Conservation (phyloP, 1,140 invertebrate genomes). For the Zaprionus nigranus region DNA sequence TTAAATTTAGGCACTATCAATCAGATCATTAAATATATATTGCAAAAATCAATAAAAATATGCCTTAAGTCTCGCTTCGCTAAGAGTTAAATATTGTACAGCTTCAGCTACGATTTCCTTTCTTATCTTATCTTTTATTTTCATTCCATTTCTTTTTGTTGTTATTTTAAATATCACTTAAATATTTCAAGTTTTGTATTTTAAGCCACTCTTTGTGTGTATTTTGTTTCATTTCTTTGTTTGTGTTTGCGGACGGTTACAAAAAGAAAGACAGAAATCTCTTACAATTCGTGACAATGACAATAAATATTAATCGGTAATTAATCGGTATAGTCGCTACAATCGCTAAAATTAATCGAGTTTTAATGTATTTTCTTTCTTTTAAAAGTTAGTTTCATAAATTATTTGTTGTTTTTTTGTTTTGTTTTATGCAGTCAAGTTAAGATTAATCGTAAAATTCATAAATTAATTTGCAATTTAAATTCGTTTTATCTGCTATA, state of each 20-base stretch:
- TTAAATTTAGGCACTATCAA: constrained; percentile 68
- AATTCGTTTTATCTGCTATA: constrained; percentile 58
- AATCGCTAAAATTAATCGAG: constrained; percentile 43
- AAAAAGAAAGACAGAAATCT: constrained; percentile 28
- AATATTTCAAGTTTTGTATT: constrained; percentile 59
- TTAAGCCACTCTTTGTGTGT: constrained; percentile 61
- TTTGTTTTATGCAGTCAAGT: constrained; percentile 67
- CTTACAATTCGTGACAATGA: constrained; percentile 61
- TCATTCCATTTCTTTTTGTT: constrained; percentile 11
- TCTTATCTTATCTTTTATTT: constrained; percentile 38
- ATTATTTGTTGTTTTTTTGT: constrained; percentile 48
- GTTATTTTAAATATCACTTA: constrained; percentile 74
- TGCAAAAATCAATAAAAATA: constrained; percentile 74
- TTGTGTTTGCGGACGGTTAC: constrained; percentile 60
- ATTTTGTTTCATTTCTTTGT: constrained; percentile 28
- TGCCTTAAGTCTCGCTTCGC: constrained; percentile 67
- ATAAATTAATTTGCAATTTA: constrained; percentile 71
- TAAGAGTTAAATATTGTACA: constrained; percentile 73
- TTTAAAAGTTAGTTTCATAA: constrained; percentile 62
- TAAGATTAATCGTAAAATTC: constrained; percentile 56
- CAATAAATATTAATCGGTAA: constrained; percentile 65
- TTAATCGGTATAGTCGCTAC: not conserved
- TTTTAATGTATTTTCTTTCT: constrained; percentile 51
- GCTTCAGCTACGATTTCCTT: constrained; percentile 40
- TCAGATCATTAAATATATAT: constrained; percentile 65